Conservation (phyloP, 2,888 invertebrate species). For the Sinhomidia bicolor region DNA sequence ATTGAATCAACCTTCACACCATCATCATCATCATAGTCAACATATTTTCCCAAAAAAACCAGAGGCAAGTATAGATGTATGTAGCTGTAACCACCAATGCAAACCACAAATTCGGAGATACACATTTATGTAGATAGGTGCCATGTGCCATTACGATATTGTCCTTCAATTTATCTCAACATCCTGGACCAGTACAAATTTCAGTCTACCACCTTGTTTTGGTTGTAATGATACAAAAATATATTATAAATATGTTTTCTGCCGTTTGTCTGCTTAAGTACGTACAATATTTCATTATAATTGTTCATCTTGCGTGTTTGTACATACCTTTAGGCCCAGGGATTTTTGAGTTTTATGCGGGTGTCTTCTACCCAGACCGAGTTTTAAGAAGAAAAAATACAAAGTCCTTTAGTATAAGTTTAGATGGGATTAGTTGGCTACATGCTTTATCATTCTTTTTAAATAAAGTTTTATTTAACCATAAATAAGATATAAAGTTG, state of each 20-base stretch:
- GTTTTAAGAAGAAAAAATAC: too few relatives aligned
- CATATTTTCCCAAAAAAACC: too few relatives aligned
- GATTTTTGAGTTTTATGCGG: not conserved
- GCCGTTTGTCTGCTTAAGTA: too few relatives aligned
- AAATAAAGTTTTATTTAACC: too few relatives aligned
- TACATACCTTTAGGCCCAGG: not conserved
- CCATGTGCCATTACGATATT: not conserved
- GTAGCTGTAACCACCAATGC: too few relatives aligned
- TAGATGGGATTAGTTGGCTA: too few relatives aligned
- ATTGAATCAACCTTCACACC: too few relatives aligned
- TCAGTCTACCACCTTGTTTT: not conserved
- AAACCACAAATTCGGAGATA: not conserved
- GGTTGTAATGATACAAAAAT: conserved; percentile 11
- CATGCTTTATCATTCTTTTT: too few relatives aligned
- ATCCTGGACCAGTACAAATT: not conserved
- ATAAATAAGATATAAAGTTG: too few relatives aligned
- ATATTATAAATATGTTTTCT: not conserved
- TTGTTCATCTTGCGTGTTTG: not conserved
- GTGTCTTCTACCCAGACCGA: not conserved
- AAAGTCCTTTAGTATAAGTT: too few relatives aligned
- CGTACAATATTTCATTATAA: not conserved
- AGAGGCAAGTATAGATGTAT: too few relatives aligned
- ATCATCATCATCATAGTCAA: too few relatives aligned
- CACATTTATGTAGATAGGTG: not conserved
- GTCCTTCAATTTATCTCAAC: conserved; percentile 46